Evolutionary conservation across 2,888 invertebrate genomes (phyloP).

Genomic region (Scrobipalpa atriplicella): DNA sequence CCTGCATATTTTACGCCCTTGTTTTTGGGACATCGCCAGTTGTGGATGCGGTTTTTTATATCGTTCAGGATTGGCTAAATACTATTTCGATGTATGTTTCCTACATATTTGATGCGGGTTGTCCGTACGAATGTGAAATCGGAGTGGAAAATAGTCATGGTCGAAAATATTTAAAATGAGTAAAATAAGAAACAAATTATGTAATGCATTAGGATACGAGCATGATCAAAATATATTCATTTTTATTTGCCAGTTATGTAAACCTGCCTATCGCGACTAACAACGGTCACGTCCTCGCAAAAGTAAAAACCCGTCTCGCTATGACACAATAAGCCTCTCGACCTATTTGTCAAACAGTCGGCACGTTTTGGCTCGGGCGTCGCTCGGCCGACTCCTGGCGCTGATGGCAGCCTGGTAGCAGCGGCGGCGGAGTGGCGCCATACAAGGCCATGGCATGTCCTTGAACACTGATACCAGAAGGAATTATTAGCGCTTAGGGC

Average conservation of each 20-base stretch:
- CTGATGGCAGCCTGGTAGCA: background rate
- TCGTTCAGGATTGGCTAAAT: slow-evolving; percentile 39
- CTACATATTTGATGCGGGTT: slow-evolving; percentile 28
- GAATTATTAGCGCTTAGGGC: background rate
- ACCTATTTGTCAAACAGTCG: slow-evolving; percentile 28
- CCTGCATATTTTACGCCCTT: slow-evolving; percentile 70
- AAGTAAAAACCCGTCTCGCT: background rate
- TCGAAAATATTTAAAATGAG: background rate
- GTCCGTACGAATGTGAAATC: background rate
- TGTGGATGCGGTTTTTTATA: slow-evolving; percentile 54
- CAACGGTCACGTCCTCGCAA: background rate
- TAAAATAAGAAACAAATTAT: too few species aligned
- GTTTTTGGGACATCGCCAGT: slow-evolving; percentile 60
- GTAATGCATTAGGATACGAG: too few species aligned
- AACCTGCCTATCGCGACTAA: background rate
- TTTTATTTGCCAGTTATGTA: background rate
- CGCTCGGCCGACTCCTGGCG: background rate
- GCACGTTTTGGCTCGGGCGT: slow-evolving; percentile 33
- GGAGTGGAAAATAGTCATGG: background rate
- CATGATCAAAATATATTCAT: background rate
- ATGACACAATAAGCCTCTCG: slow-evolving; percentile 24
- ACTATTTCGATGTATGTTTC: slow-evolving; percentile 39
- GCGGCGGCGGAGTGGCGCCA: background rate
- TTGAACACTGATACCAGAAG: background rate
- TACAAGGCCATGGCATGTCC: background rate